Evolutionary conservation across 30 jellyfish, hydroid and myxozoan species (phyloP).

Genomic region (Chironex yamaguchii): DNA sequence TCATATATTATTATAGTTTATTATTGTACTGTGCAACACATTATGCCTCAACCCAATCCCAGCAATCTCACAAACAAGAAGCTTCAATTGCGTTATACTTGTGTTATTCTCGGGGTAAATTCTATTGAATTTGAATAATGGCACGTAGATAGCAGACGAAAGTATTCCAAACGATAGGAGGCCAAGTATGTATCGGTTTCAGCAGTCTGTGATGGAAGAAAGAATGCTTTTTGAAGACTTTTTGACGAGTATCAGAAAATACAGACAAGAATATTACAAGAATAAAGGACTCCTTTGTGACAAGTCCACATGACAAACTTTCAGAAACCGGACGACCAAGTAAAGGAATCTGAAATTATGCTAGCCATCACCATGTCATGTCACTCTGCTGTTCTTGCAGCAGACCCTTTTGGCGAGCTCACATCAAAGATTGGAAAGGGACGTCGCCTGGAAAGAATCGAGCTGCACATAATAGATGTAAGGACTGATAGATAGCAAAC

Average conservation of each 20-base stretch:
- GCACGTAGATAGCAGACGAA: background rate
- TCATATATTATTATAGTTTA: background rate
- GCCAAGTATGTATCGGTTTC: constrained; percentile 18
- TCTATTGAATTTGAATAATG: background rate
- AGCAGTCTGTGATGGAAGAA: constrained; percentile 13
- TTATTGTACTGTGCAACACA: background rate
- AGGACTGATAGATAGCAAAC: too few relatives aligned
- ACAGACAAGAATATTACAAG: constrained; percentile 20
- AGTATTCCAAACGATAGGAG: constrained; percentile 4
- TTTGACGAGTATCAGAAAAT: constrained; percentile 8
- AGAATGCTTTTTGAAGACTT: constrained; percentile 28
- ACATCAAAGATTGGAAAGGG: constrained; percentile 32
- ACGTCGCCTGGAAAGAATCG: constrained; percentile 14
- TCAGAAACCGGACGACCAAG: constrained; percentile 37
- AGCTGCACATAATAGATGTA: constrained; percentile 51
- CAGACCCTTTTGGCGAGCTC: constrained; percentile 56
- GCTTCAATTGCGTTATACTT: background rate
- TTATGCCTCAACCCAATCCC: background rate
- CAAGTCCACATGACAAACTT: constrained; percentile 5
- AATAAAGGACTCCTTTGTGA: background rate
- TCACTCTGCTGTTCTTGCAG: constrained; percentile 57
- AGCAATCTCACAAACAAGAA: background rate
- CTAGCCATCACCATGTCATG: constrained; percentile 70
- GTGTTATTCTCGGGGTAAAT: background rate
- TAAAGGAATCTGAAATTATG: constrained; percentile 55